phyloP scores from a whole-genome alignment of 1,140 invertebrate species.

The Drosophila kepulauana region DNA sequence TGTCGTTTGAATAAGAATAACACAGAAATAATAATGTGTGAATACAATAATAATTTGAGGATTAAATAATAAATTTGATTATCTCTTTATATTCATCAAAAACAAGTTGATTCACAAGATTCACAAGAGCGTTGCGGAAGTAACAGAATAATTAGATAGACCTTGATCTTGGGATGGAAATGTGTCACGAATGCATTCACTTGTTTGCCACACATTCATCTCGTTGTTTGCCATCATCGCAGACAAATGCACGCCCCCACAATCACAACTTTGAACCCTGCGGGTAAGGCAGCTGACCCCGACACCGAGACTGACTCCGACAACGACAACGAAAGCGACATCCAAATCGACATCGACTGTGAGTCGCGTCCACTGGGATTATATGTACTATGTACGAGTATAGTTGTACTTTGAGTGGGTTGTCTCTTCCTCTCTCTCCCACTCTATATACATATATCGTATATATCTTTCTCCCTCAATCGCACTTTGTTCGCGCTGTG shows the following conservation, averaged over 20 bases:
- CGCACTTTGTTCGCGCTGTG: conserved; percentile 24
- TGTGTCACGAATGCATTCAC: neutral
- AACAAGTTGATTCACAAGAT: no score
- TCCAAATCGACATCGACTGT: neutral
- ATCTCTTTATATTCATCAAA: no score
- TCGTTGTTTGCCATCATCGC: conserved; percentile 5
- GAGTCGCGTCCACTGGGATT: conserved; percentile 31
- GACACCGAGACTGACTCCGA: conserved; percentile 3
- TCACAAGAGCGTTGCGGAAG: no score
- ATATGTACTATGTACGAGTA: neutral
- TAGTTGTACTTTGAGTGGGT: neutral
- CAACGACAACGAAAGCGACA: neutral
- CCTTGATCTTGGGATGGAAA: no score
- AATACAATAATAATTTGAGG: no score
- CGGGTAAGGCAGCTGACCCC: conserved; percentile 59
- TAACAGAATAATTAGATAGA: no score
- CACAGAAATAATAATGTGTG: no score
- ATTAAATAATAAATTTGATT: no score
- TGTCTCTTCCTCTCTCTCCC: neutral
- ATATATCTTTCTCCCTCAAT: neutral
- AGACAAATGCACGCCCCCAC: conserved; percentile 55
- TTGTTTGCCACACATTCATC: conserved; percentile 22
- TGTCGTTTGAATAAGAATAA: no score
- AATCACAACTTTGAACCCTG: conserved; percentile 63
- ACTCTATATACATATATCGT: no score